Evolutionary conservation across 1,140 invertebrate species (phyloP), one percentile per base, ranked within the genome.

Genomic region (Halesus radiatus): DNA sequence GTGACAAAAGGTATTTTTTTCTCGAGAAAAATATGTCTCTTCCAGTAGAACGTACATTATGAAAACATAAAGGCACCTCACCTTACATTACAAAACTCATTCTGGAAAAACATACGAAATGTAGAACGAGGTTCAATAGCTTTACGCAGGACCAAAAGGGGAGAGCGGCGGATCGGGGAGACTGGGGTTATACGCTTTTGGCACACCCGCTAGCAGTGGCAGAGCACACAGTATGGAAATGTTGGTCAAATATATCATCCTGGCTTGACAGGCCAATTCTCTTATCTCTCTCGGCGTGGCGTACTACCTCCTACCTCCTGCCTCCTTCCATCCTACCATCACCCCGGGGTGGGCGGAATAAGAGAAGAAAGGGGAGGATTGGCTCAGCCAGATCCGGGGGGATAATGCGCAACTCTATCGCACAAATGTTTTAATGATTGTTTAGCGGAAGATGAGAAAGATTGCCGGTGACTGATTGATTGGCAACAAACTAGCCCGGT

Each of bases 161-260:
- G 60, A 22, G 73, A 15, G 53, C 37, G 23, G 54, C 8, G 16
- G 74, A 18, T 29, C 32, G 66, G 20, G 18, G 80, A 53, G 75
- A 62, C 76, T 78, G 75, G 80, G 80, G 80, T 81, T 78, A 81
- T 81, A 79, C 81, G 81, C 78, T 82, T 82, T 80, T 82, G 81
- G 81, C 81, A 82, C 81, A 78, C 77, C 77, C 78, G 81, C 81
- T 81, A 50, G 80, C 77, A 78, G 77, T 78, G 66, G 32, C 64
- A 68, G 76, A 78, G 62, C 88, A 88, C 87, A 88, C 88, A 89
- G 91, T 93, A 94, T 94, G 93, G 92, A 94, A 94, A 94, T 94
- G 92, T 93, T 94, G 93, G 93, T 93, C 93, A 94, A 94, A 94
- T 94, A 94, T 94, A 94, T 94, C 93, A 94, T 94, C 93, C 93